These are phyloP conservation scores for Zaprionus ghesquierei DNA, from an alignment of 1,140 invertebrate species.

Conservation along the genomic window DNA sequence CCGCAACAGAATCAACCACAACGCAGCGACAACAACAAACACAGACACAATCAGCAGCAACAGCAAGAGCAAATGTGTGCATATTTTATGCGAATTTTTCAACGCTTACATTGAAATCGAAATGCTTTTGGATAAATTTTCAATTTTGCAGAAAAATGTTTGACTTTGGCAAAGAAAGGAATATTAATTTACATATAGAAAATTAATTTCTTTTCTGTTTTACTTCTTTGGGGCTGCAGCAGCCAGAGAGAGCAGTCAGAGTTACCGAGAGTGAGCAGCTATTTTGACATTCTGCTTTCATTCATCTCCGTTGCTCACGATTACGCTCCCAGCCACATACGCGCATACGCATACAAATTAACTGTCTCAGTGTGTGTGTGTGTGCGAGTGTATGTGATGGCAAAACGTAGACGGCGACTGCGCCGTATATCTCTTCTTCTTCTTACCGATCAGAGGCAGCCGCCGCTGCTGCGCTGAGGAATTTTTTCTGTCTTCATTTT, in stretches of 20 bases:
- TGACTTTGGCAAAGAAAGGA: conserved; percentile 40
- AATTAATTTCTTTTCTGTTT: conserved; percentile 71
- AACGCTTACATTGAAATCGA: conserved; percentile 23
- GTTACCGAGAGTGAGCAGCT: conserved; percentile 34
- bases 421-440: conserved; percentile 30
- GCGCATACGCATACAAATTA: conserved; percentile 35
- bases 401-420: conserved; percentile 40
- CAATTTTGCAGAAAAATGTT: conserved; percentile 29
- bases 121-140: conserved; percentile 5
- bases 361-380: conserved; percentile 26
- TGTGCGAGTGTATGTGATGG: conserved; percentile 34
- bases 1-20: neutral
- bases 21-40: conserved; percentile 52
- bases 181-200: conserved; percentile 61
- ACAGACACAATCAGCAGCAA: conserved; percentile 54
- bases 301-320: conserved; percentile 71
- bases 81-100: conserved; percentile 65
- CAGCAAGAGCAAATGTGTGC: conserved; percentile 64
- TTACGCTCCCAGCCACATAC: conserved; percentile 48
- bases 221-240: conserved; percentile 59
- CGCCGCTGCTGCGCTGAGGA: conserved; percentile 57
- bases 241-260: conserved; percentile 33
- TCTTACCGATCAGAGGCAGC: conserved; percentile 46
- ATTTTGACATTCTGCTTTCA: conserved; percentile 80
- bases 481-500: conserved; percentile 73